Percentiles rank a stretch among this genome's conserved stretches.
Conservation (phyloP, 23 tunicate species). For the Aplidium turbinatum region DNA sequence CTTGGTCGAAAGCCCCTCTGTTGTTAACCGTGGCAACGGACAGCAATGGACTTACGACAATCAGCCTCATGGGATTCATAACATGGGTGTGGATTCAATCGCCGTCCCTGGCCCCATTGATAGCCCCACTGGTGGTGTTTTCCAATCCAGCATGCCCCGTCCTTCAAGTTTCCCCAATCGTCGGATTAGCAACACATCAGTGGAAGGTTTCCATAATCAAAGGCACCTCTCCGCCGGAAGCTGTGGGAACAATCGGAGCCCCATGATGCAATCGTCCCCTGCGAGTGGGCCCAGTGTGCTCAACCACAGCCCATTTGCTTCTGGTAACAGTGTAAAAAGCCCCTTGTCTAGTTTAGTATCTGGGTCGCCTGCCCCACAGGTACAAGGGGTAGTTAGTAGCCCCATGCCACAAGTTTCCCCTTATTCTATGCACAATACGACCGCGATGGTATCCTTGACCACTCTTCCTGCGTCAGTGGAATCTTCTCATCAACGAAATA, state of each 20-base stretch:
- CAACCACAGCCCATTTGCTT: constrained; percentile 18
- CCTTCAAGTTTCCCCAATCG: not conserved
- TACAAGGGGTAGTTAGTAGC: constrained; percentile 6
- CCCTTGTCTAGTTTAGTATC: constrained; percentile 33
- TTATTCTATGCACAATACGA: too few relatives aligned
- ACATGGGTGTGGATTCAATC: too few relatives aligned
- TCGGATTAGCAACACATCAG: constrained; percentile 33
- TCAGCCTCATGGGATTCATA: too few relatives aligned
- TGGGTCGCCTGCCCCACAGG: constrained; percentile 31
- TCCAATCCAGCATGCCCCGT: not conserved
- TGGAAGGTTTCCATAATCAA: constrained; percentile 31
- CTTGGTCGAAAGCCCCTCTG: too few relatives aligned
- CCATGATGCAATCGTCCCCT: constrained; percentile 59
- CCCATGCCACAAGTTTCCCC: constrained; percentile 5
- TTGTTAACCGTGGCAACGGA: too few relatives aligned
- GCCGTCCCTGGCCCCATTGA: not conserved
- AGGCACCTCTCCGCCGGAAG: constrained; percentile 29
- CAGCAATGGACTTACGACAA: too few relatives aligned
- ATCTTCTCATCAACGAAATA: too few relatives aligned
- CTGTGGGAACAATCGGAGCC: constrained; percentile 41
- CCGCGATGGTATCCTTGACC: too few relatives aligned
- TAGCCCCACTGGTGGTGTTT: not conserved
- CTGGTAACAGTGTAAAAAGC: constrained; percentile 37
- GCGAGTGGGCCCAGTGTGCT: constrained; percentile 17
- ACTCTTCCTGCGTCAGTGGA: too few relatives aligned